These are phyloP conservation scores for Chalcosyrphus nemorum DNA, from an alignment of 2,888 invertebrate species.

Conservation along the genomic window DNA sequence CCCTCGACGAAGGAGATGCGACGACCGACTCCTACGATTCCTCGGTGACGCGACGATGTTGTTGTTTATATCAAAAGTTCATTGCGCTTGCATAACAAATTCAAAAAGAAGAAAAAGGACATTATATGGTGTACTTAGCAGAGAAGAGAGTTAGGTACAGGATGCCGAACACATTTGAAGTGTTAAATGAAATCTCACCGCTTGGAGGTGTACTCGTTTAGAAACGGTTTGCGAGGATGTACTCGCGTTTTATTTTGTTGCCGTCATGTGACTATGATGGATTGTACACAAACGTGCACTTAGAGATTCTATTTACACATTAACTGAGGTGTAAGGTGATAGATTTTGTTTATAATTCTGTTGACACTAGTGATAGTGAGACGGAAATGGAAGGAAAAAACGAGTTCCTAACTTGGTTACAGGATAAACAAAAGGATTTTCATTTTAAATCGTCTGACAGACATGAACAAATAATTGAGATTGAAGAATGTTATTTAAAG, in stretches of 20 bases:
- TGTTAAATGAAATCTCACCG: slow-evolving; percentile 7
- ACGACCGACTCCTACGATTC: slow-evolving; percentile 53
- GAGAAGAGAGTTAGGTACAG: background rate
- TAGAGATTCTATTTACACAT: background rate
- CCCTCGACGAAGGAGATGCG: background rate
- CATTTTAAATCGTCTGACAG: too few relatives aligned
- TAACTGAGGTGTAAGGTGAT: slow-evolving; percentile 7
- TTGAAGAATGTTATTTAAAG: too few relatives aligned
- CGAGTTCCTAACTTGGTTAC: background rate
- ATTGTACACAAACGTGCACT: background rate
- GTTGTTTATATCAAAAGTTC: slow-evolving; percentile 60
- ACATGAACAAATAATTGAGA: too few relatives aligned
- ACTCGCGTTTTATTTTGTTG: background rate
- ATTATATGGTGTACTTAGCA: background rate
- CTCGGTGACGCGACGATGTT: slow-evolving; percentile 19
- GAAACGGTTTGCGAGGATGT: too few relatives aligned
- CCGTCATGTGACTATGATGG: background rate
- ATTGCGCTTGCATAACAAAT: slow-evolving; percentile 59
- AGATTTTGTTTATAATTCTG: background rate
- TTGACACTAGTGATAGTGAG: background rate
- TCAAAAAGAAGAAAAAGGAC: slow-evolving; percentile 39
- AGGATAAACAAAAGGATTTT: slow-evolving; percentile 6
- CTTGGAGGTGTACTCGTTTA: background rate
- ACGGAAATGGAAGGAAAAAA: background rate
- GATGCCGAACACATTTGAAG: slow-evolving; percentile 11